Conservation (phyloP, 1,140 invertebrate genomes). For the Philopotamus ludificatus region DNA sequence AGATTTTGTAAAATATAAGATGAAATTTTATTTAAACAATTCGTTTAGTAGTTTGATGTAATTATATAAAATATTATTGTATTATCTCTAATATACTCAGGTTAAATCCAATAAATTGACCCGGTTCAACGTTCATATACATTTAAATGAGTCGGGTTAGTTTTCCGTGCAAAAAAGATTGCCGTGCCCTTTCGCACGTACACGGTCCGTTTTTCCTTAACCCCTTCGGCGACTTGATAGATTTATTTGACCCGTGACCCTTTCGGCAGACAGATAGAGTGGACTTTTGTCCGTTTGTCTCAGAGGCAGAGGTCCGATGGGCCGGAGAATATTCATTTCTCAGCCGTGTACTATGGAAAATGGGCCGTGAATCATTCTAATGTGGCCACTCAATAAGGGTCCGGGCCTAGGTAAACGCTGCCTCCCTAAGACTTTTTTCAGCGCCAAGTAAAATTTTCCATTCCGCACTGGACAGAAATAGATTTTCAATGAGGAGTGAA, state of each 20-base stretch:
- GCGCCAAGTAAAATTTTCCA: conserved; percentile 4
- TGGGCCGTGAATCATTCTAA: conserved; percentile 18
- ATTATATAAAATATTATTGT: too few species aligned
- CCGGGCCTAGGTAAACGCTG: conserved; percentile 1
- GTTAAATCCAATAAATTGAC: too few species aligned
- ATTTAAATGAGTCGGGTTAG: too few species aligned
- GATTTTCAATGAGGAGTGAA: not conserved
- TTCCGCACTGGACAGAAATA: not conserved
- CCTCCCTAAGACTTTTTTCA: not conserved
- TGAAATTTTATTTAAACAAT: too few species aligned
- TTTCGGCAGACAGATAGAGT: conserved; percentile 16
- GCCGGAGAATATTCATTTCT: not conserved
- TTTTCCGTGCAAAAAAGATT: not conserved
- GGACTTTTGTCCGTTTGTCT: conserved; percentile 24
- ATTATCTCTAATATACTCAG: too few species aligned
- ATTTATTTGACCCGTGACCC: conserved; percentile 19
- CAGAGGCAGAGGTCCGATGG: conserved; percentile 20
- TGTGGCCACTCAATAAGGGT: conserved; percentile 16
- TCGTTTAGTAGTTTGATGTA: too few species aligned
- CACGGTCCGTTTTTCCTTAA: not conserved
- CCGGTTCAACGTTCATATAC: too few species aligned
- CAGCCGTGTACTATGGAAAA: conserved; percentile 1
- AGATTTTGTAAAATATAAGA: too few species aligned
- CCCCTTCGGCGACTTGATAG: conserved; percentile 1
- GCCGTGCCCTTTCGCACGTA: not conserved